Evolutionary conservation across 2,113 vertebrate genomes (phyloP).

Genomic region (Sminthopsis crassicaudata): DNA sequence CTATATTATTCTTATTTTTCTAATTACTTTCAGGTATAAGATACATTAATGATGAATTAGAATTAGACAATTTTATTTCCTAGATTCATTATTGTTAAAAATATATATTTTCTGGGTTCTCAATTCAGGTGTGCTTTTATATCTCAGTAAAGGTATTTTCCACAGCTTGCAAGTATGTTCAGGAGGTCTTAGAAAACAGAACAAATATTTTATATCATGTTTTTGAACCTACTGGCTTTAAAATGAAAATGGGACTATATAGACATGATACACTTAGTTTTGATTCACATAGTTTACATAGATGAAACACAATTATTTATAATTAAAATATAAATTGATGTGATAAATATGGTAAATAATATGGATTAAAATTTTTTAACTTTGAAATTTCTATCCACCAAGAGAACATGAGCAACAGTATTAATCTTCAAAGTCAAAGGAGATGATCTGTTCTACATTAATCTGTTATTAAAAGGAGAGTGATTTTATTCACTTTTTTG

Average conservation of each 20-base stretch:
- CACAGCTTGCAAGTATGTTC: slow-evolving; percentile 16
- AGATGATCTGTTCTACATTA: slow-evolving; percentile 18
- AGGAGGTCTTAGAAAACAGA: slow-evolving; percentile 18
- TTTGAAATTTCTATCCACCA: slow-evolving; percentile 59
- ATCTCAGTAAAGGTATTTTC: slow-evolving; percentile 39
- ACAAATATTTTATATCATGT: neutral
- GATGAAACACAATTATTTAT: slow-evolving; percentile 32
- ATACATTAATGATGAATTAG: neutral
- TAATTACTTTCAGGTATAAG: slow-evolving; percentile 42
- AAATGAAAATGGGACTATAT: neutral
- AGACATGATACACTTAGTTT: neutral
- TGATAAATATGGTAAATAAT: slow-evolving; percentile 29
- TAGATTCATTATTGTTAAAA: slow-evolving; percentile 39
- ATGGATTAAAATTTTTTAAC: slow-evolving; percentile 28
- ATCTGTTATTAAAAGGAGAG: slow-evolving; percentile 36
- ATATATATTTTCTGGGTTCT: neutral
- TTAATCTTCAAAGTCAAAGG: slow-evolving; percentile 46
- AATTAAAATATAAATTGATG: slow-evolving; percentile 29
- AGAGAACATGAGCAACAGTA: slow-evolving; percentile 30
- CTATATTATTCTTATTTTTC: slow-evolving; percentile 23
- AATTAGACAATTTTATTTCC: slow-evolving; percentile 39
- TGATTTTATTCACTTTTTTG: slow-evolving; percentile 35
- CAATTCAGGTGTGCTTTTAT: neutral
- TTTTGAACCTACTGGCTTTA: slow-evolving; percentile 27
- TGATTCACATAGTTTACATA: neutral